These are phyloP conservation scores for Polyommatus icarus DNA, from an alignment of 2,888 invertebrate genomes.

Conservation along the genomic window DNA sequence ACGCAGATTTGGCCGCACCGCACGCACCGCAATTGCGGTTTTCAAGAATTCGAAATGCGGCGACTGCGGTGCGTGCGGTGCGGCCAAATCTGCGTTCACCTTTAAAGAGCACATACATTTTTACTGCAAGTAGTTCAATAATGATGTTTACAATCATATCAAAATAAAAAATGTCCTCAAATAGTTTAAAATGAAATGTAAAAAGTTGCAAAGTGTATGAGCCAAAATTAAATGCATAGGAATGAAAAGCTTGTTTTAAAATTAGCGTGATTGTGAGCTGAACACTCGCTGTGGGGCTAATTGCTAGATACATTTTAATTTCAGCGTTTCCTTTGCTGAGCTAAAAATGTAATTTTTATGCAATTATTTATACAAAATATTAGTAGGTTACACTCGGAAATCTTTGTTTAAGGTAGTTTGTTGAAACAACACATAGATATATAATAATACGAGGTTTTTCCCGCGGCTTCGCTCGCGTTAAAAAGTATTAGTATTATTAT, in stretches of 20 bases:
- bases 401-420: neutral
- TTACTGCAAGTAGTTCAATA: too few relatives aligned
- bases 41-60: too few relatives aligned
- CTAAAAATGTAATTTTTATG: neutral
- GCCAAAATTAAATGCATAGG: neutral
- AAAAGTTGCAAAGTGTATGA: neutral
- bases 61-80: too few relatives aligned
- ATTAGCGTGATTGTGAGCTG: conserved; percentile 7
- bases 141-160: too few relatives aligned
- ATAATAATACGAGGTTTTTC: too few relatives aligned
- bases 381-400: neutral
- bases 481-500: too few relatives aligned
- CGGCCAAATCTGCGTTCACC: too few relatives aligned
- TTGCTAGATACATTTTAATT: conserved; percentile 21
- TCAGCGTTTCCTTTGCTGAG: neutral
- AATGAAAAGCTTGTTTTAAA: neutral
- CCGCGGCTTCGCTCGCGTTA: too few relatives aligned
- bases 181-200: neutral
- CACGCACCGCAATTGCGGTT: too few relatives aligned
- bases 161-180: neutral
- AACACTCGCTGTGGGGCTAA: neutral
- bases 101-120: too few relatives aligned
- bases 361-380: neutral
- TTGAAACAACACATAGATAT: too few relatives aligned
- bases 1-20: too few relatives aligned